phyloP scores from a whole-genome alignment of 23 tunicate species.

The Ciona savignyi region DNA sequence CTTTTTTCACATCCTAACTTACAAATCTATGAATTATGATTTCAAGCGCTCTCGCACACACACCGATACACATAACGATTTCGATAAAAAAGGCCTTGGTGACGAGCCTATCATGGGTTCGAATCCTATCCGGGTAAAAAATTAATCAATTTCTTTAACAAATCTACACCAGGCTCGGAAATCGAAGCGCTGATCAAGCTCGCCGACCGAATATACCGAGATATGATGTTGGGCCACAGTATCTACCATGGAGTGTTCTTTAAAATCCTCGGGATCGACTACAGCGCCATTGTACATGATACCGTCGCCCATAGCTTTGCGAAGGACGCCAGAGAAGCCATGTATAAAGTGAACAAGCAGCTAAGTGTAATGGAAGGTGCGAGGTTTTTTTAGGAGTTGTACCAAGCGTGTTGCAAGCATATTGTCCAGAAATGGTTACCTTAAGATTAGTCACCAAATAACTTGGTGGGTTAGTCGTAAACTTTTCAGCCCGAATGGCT shows the following conservation, averaged over 20 bases:
- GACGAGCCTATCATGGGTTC: too few relatives aligned
- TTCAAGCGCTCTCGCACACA: not conserved
- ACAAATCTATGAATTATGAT: not conserved
- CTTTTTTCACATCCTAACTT: not conserved
- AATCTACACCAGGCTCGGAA: slow-evolving; percentile 23
- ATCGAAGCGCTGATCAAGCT: slow-evolving; percentile 38
- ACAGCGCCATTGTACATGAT: slow-evolving; percentile 27
- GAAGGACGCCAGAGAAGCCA: slow-evolving; percentile 30
- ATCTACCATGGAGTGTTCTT: slow-evolving; percentile 49
- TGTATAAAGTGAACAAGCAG: slow-evolving; percentile 55
- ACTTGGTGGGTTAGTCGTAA: too few relatives aligned
- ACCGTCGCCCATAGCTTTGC: slow-evolving; percentile 29
- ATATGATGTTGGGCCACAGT: slow-evolving; percentile 30
- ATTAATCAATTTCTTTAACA: too few relatives aligned
- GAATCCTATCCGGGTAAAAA: too few relatives aligned
- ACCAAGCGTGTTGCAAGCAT: not conserved
- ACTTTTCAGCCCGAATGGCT: too few relatives aligned
- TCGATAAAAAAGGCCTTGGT: too few relatives aligned
- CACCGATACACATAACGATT: too few relatives aligned
- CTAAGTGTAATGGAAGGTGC: slow-evolving; percentile 20
- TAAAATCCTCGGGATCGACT: slow-evolving; percentile 58
- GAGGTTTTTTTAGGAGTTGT: too few relatives aligned
- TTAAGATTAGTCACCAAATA: too few relatives aligned
- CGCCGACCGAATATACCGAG: slow-evolving; percentile 33
- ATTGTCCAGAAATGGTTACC: not conserved